Evolutionary conservation across 2,888 invertebrate genomes (phyloP).

Genomic region (Mactromeris polynyma): DNA sequence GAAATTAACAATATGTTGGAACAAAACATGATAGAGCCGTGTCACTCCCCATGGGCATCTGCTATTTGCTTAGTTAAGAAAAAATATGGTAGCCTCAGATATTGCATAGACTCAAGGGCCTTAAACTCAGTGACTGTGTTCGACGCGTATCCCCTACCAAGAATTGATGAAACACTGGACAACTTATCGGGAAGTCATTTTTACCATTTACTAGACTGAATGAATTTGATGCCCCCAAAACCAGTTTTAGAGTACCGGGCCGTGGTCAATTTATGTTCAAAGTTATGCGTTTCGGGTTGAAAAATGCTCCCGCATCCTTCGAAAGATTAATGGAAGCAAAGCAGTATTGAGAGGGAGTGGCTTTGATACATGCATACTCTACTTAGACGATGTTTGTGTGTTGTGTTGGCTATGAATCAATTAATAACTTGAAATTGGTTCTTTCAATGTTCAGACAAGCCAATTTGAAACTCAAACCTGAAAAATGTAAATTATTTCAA

Average conservation of each 20-base stretch:
- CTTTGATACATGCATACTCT: constrained; percentile 37
- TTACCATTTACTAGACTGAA: constrained; percentile 14
- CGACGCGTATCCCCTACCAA: constrained; percentile 2
- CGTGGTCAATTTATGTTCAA: constrained; percentile 30
- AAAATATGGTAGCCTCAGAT: not conserved
- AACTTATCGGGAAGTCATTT: not conserved
- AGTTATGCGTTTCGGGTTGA: constrained; percentile 36
- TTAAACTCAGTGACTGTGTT: not conserved
- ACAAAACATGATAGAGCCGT: not conserved
- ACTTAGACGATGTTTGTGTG: constrained; percentile 41
- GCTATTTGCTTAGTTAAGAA: constrained; percentile 2
- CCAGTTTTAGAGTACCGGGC: constrained; percentile 6
- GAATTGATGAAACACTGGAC: not conserved
- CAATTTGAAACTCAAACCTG: constrained; percentile 18
- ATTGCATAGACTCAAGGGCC: constrained; percentile 2
- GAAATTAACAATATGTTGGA: constrained; percentile 18
- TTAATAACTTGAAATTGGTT: constrained; percentile 14
- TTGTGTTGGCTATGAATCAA: constrained; percentile 9
- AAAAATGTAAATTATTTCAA: constrained; percentile 40
- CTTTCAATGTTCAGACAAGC: constrained; percentile 25
- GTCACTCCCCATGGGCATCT: constrained; percentile 3
- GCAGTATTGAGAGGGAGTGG: not conserved
- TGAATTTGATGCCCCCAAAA: constrained; percentile 30
- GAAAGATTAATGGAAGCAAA: constrained; percentile 10
- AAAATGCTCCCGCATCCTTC: constrained; percentile 39